Evolutionary conservation across 2,113 vertebrate species (phyloP).

Genomic region (Thunnus maccoyii): DNA sequence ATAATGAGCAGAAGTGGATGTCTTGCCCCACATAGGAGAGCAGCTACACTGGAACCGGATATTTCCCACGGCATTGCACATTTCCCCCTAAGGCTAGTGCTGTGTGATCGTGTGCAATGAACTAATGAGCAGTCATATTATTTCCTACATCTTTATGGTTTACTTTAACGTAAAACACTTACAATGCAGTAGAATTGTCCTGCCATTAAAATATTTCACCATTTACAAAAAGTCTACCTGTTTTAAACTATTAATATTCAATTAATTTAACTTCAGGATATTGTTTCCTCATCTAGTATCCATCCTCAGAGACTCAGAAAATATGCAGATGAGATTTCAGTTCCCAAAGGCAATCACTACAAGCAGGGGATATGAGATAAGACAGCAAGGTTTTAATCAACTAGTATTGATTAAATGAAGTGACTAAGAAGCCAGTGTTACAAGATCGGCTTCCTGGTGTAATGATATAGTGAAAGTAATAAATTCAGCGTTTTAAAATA

Average conservation of each 20-base stretch:
- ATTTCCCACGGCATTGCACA: constrained; percentile 12
- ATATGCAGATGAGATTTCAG: constrained; percentile 38
- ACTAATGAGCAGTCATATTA: constrained; percentile 49
- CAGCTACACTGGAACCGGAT: constrained; percentile 12
- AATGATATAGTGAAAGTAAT: constrained; percentile 40
- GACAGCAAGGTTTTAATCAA: constrained; percentile 53
- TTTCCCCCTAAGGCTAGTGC: constrained; percentile 11
- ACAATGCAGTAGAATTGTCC: neutral
- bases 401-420: constrained; percentile 61
- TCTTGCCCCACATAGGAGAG: constrained; percentile 19
- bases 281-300: constrained; percentile 18
- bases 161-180: constrained; percentile 17
- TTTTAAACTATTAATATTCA: constrained; percentile 23
- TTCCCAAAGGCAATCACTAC: constrained; percentile 48
- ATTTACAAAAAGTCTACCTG: constrained; percentile 11
- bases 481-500: constrained; percentile 18
- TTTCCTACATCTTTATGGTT: constrained; percentile 35
- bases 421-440: constrained; percentile 33
- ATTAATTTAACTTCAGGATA: constrained; percentile 34
- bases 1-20: neutral
- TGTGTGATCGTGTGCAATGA: constrained; percentile 23
- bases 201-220: neutral
- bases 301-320: constrained; percentile 20
- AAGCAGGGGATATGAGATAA: constrained; percentile 46
- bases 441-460: constrained; percentile 41